These are phyloP conservation scores for Malurus splendens DNA, from an alignment of 2,797 vertebrate species.

Conservation along the genomic window DNA sequence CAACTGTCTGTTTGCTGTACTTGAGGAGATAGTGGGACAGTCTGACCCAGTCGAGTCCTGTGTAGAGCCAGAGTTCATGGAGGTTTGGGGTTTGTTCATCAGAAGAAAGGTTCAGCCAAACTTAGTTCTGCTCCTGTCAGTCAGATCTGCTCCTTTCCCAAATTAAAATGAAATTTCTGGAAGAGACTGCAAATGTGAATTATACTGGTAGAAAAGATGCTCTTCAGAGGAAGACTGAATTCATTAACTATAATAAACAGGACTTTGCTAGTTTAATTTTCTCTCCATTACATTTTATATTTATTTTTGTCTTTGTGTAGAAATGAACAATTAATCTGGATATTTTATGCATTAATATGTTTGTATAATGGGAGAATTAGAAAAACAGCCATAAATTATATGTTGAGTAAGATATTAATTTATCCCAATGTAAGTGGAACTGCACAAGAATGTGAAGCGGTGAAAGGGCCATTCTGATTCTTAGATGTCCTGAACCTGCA, in stretches of 20 bases:
- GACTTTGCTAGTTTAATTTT: background rate
- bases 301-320: background rate
- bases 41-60: background rate
- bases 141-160: background rate
- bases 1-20: background rate
- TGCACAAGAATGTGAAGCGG: background rate
- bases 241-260: background rate
- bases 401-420: background rate
- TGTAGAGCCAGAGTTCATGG: background rate
- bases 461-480: background rate
- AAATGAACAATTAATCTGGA: background rate
- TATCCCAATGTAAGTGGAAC: rapidly evolving
- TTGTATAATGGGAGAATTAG: background rate
- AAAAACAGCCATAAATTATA: background rate
- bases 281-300: background rate
- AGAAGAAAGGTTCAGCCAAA: background rate
- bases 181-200: background rate
- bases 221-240: background rate
- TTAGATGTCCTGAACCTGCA: background rate
- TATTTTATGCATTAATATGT: background rate
- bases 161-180: background rate
- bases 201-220: background rate
- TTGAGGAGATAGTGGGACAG: background rate
- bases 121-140: background rate
- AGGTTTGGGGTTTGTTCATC: background rate